Base-by-base conservation (phyloP, 2,113 vertebrate species). In the Melanerpes aurifrons region DNA sequence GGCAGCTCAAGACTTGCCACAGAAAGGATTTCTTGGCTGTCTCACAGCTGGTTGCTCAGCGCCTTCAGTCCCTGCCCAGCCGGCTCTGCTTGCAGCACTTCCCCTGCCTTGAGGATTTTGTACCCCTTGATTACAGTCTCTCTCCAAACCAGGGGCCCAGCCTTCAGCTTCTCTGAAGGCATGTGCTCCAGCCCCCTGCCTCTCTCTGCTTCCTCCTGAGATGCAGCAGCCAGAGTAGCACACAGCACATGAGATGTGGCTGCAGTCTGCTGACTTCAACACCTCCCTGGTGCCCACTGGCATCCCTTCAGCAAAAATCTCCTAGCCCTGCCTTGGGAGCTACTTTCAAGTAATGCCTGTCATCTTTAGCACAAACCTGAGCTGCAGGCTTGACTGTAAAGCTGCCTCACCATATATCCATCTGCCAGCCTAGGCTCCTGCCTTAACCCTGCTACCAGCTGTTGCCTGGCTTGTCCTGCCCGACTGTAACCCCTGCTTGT, bases 21-120 rank as follows among this genome's bases (percentile, higher is more conserved):
- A 6, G 4, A 3, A 37, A 15, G 37, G 47, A 13, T 32, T 43
- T 64, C 56, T 45, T 4, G 17, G 37, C 8, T 4, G 8, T 19
- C 24, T 18, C 15, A 32, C 19, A 22, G 3, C 10, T 2, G 15
- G 9, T 9, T 45, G 12, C 47, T 0, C 0, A 21, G 71, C 6
- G 10, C 32, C 28, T 63, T 21, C 24, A 21, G 58, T 6, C 40
- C n/a, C 10, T 3, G 10, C 3, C 15, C 0, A 0, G 43, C 64
- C 32, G 24, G n/a, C 16, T 62, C 54, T 0, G 1, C 22, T 24
- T 35, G 15, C 56, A 20, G 71, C 58, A 64, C 2, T 0, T 57
- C 24, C 57, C n/a, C 48, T 50, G 37, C 69, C 69, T 62, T 57
- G 40, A 63, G 66, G 26, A 56, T 22, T 61, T 21, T 31, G 26